Evolutionary conservation across 1,140 invertebrate genomes (phyloP), one percentile per base, ranked within the genome.

Genomic region (Heliconius hewitsoni): DNA sequence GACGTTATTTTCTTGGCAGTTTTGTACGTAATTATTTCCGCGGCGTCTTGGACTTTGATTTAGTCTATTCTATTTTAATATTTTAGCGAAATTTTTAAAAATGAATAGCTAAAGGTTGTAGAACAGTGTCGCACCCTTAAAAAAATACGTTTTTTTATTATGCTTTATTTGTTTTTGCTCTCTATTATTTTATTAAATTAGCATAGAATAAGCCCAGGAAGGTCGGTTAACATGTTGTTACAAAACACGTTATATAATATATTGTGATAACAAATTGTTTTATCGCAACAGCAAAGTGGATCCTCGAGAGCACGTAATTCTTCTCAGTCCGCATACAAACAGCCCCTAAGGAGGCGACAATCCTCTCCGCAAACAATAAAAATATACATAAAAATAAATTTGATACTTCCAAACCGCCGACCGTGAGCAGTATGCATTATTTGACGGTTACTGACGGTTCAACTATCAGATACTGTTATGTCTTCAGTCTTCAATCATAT

Each of bases 371-470:
- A 91, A 91, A 93, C 90, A 92, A 94, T 94, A 94, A 93, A 93
- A 92, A 90, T 93, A 90, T 91, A 92, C 89, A 93, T 93, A 93
- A 93, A 92, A 92, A 92, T 93, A 93, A 91, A 93, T 93, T 91
- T 91, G 89, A 89, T 92, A 90, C 89, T 91, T 87, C 78, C 82
- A 84, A 86, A 86, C 86, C 81, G 87, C 81, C 85, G 85, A 84
- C 87, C 86, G 86, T 86, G 89, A 87, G 83, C 81, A 89, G 90
- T 91, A 89, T 88, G 88, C 85, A 87, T 90, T 90, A 86, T 84
- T 82, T 80, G 71, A 77, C 55, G 81, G 76, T 82, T 86, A 81
- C 57, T 39, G 79, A 76, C 74, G 75, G 71, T 52, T 77, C 74
- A 75, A 74, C 72, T 76, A 71, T 77, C 82, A 85, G 80, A 83